phyloP scores from a whole-genome alignment of 2,888 invertebrate genomes.

The Agrotis exclamationis region DNA sequence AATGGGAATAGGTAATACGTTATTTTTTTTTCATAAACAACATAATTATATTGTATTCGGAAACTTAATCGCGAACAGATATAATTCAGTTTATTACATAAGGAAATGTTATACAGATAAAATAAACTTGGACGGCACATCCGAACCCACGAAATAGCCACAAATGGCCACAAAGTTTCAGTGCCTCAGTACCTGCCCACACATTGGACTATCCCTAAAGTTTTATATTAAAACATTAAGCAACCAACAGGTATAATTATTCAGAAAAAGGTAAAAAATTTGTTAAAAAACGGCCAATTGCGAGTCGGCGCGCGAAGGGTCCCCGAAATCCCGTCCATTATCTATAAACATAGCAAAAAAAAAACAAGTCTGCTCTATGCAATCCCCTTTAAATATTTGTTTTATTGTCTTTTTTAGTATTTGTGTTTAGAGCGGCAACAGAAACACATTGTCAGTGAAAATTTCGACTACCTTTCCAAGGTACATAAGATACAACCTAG shows the following conservation, averaged over 20 bases:
- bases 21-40: not conserved
- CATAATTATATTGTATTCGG: not conserved
- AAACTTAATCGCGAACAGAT: not conserved
- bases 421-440: too few relatives aligned
- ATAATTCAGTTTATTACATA: constrained; percentile 21
- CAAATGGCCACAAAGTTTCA: constrained; percentile 67
- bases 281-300: not conserved
- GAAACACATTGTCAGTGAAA: too few relatives aligned
- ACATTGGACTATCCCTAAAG: constrained; percentile 45
- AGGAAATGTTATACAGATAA: constrained; percentile 62
- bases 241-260: constrained; percentile 16
- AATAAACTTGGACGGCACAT: constrained; percentile 22
- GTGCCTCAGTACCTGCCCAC: constrained; percentile 20
- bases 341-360: too few relatives aligned
- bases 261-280: not conserved
- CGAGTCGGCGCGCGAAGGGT: too few relatives aligned
- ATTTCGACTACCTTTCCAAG: too few relatives aligned
- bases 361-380: too few relatives aligned
- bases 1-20: too few relatives aligned
- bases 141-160: constrained; percentile 33
- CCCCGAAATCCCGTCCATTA: too few relatives aligned
- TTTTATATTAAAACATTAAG: constrained; percentile 31
- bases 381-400: too few relatives aligned
- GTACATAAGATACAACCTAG: too few relatives aligned
- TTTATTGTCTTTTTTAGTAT: too few relatives aligned